Percentiles rank a stretch among this genome's conserved stretches.
These are phyloP conservation scores for Drosophila carrolli DNA, from an alignment of 1,140 invertebrate species.

Conservation along the genomic window DNA sequence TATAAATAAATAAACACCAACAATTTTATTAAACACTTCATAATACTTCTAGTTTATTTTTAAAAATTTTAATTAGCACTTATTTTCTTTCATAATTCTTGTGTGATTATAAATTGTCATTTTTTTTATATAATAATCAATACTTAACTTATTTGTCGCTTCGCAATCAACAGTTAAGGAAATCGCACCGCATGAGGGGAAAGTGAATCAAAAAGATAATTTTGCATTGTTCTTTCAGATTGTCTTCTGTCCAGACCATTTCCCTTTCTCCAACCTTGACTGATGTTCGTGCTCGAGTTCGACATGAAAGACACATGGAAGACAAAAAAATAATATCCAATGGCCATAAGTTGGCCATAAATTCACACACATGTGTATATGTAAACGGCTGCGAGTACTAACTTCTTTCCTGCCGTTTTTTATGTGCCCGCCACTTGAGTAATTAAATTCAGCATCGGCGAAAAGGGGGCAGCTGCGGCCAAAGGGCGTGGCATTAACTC, in stretches of 20 bases:
- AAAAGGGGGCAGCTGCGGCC: conserved; percentile 5
- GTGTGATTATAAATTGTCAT: too few relatives aligned
- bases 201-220: conserved; percentile 8
- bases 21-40: too few relatives aligned
- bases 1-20: too few relatives aligned
- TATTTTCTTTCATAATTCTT: too few relatives aligned
- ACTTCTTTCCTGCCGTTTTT: conserved; percentile 30
- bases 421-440: conserved; percentile 67
- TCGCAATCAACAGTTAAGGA: conserved; percentile 9
- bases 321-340: conserved; percentile 29
- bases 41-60: too few relatives aligned
- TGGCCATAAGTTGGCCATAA: conserved; percentile 53
- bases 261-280: neutral
- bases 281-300: conserved; percentile 11
- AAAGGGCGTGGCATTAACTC: conserved; percentile 78
- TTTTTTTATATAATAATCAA: too few relatives aligned
- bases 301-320: conserved; percentile 32
- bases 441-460: conserved; percentile 73
- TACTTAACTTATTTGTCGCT: conserved; percentile 8
- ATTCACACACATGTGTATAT: conserved; percentile 28
- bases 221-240: conserved; percentile 17
- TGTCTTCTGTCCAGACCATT: neutral
- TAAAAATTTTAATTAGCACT: too few relatives aligned
- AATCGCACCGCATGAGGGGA: neutral
- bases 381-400: conserved; percentile 9